Evolutionary conservation across 2,797 vertebrate species (phyloP).

Genomic region (Megaceryle alcyon): DNA sequence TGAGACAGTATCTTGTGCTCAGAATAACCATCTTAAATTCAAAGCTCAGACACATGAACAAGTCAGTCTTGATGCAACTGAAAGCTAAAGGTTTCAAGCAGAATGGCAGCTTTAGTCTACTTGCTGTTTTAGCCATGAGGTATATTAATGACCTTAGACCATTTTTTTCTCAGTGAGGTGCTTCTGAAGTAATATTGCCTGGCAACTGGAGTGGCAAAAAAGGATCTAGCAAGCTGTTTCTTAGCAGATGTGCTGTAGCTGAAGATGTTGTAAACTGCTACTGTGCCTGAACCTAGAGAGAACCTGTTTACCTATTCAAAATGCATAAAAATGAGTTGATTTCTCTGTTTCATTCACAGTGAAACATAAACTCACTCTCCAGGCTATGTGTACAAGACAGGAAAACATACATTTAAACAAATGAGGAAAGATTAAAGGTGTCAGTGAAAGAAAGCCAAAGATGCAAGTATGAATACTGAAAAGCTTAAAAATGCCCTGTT

Average conservation of each 20-base stretch:
- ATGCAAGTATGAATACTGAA: background rate
- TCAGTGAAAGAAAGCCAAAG: background rate
- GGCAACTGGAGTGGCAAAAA: background rate
- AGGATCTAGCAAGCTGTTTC: background rate
- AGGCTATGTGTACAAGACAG: background rate
- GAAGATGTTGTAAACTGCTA: background rate
- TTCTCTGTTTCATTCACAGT: background rate
- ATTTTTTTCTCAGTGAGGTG: background rate
- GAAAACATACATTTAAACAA: background rate
- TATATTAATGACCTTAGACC: background rate
- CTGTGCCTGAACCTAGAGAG: background rate
- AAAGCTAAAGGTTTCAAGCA: background rate
- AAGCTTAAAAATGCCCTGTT: background rate
- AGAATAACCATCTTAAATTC: background rate
- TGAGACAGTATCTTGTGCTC: background rate
- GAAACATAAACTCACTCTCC: background rate
- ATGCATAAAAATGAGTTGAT: background rate
- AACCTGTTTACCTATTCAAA: background rate
- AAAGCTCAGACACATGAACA: background rate
- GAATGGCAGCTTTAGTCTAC: background rate
- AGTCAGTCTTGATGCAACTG: background rate
- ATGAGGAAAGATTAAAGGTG: background rate
- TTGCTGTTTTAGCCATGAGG: background rate
- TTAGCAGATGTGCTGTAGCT: background rate
- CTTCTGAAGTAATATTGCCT: background rate